A percentile compares a stretch with the other conserved stretches of the same genome.
Evolutionary conservation across 2,797 vertebrate species (phyloP).

Genomic region (Cryptoprocta ferox): DNA sequence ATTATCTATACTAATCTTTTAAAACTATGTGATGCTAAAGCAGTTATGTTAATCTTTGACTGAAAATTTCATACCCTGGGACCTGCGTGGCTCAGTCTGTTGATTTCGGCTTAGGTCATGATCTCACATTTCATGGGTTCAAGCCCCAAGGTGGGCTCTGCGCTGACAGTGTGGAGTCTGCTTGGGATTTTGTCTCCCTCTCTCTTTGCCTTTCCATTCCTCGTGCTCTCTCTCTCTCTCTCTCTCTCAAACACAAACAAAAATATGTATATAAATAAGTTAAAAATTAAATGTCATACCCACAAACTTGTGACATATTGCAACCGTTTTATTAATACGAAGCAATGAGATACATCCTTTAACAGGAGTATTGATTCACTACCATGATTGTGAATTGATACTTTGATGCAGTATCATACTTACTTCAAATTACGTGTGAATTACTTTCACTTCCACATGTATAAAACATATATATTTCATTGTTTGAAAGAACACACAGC

Average conservation of each 20-base stretch:
- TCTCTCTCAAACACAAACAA: no score
- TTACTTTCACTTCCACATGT: conserved; percentile 59
- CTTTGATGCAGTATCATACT: conserved; percentile 64
- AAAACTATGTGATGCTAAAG: conserved; percentile 46
- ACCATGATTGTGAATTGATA: conserved; percentile 57
- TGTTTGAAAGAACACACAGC: conserved; percentile 61
- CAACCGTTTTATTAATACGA: conserved; percentile 83
- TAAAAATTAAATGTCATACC: conserved; percentile 63
- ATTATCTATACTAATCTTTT: neutral
- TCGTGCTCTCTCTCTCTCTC: no score
- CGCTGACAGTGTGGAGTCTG: no score
- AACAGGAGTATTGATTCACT: conserved; percentile 75
- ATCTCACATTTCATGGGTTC: no score
- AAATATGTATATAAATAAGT: no score
- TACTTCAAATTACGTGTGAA: conserved; percentile 72
- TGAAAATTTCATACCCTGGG: conserved; percentile 73
- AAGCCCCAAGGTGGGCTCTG: no score
- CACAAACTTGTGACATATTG: conserved; percentile 67
- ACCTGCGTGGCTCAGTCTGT: no score
- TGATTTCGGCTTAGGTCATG: no score
- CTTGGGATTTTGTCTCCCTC: no score
- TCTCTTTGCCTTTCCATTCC: no score
- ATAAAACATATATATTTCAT: conserved; percentile 56
- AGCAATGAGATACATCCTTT: conserved; percentile 77
- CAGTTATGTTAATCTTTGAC: conserved; percentile 29